Evolutionary conservation across 2,888 invertebrate genomes (phyloP), one percentile per base, ranked within the genome.

Genomic region (Thumatha senex): DNA sequence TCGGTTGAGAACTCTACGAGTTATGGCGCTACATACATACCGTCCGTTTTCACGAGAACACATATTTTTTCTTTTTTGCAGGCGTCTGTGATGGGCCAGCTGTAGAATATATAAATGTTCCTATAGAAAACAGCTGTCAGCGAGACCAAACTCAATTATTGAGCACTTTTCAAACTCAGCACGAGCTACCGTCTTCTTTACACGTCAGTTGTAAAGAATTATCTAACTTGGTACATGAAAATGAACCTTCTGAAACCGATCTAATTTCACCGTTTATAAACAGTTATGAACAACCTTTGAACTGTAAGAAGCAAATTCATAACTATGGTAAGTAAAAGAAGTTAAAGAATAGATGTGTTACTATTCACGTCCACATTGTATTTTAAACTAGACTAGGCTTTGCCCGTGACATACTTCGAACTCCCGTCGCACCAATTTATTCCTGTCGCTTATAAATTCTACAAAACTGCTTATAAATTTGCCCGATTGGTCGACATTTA

Each of bases 301-400:
- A 11, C 7, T 12, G 10, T 15, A 40, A 53, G 51, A 41, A 51
- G 47, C 18, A 49, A 5, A 48, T 65, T 0, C 61, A 62, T 43
- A 58, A 63, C 49, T 74, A 61, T 62, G 63, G 73, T 74, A 54
- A 62, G 63, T 54, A 24, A n/a, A n/a, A n/a, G n/a, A n/a, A n/a
- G n/a, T n/a, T n/a, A n/a, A n/a, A n/a, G n/a, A n/a, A n/a, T n/a
- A n/a, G n/a, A n/a, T 34, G n/a, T 15, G 39, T 24, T 14, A n/a
- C 4, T n/a, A n/a, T 18, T 9, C 11, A 15, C 15, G 11, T 10
- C 10, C 10, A 7, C 7, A 7, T 30, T 7, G 8, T 30, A 30
- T 30, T 30, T 30, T 8, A 30, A 30, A 30, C n/a, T n/a, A n/a
- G n/a, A n/a, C n/a, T n/a, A n/a, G n/a, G 30, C 39, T n/a, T n/a